Conservation (phyloP, 2,888 invertebrate genomes). For the Allolobophora icterica region DNA sequence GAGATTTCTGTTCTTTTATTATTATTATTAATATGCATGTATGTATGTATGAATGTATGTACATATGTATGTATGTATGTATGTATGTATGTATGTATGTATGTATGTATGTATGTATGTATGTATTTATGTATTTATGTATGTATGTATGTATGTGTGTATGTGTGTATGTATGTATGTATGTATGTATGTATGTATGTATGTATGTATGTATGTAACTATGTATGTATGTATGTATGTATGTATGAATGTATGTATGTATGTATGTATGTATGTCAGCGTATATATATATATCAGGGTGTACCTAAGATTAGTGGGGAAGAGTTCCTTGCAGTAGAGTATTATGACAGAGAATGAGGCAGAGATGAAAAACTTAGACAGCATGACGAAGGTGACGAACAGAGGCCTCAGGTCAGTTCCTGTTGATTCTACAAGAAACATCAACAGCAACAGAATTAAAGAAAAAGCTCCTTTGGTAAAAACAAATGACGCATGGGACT, state of each 20-base stretch:
- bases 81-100: background rate
- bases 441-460: no score
- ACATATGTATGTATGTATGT: no score
- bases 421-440: slow-evolving; percentile 3
- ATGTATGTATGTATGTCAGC: background rate
- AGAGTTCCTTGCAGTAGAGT: slow-evolving; percentile 43
- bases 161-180: no score
- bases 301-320: slow-evolving; percentile 45
- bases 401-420: slow-evolving; percentile 34
- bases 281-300: background rate
- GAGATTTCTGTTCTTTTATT: no score
- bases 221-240: background rate
- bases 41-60: no score
- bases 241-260: background rate
- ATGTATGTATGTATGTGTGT: no score
- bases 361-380: slow-evolving; percentile 42
- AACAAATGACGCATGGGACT: no score
- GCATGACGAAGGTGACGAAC: slow-evolving; percentile 30
- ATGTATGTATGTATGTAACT: background rate
- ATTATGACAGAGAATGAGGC: slow-evolving; percentile 43
- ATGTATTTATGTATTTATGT: no score
- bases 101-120: background rate
- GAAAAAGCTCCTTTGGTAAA: no score
- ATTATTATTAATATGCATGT: no score
- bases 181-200: background rate